Base-by-base conservation (phyloP, 2,797 vertebrate species). In the Silurus aristotelis region DNA sequence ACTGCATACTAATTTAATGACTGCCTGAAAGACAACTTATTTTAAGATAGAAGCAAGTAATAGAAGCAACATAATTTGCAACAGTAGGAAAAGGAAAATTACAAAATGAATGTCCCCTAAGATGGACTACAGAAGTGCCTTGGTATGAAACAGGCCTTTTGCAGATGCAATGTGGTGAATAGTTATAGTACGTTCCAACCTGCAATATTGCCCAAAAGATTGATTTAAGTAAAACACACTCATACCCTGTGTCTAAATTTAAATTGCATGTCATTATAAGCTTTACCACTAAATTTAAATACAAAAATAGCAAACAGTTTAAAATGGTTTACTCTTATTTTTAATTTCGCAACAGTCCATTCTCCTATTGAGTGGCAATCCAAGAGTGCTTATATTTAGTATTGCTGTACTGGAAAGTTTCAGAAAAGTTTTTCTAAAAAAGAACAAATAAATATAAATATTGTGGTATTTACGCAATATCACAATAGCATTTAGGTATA, bases 1-100 rank as follows among this genome's bases (percentile, higher is more conserved):
- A 72, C 60, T 85, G 84, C 81, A 46, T 76, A 67, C 5, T 81
- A 38, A 85, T 75, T 78, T 72, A 72, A 82, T 78, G 43, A 77
- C 17, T 72, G 66, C 43, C 56, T 81, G 22, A 84, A 70, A 79
- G 86, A 78, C 20, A 14, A 20, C 68, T 83, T 85, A 83, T 55
- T 1, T 8, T 31, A 43, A 71, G 68, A 5, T 31, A 48, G 27
- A n/a, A 31, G 56, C 52, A 60, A 38, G 14, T 13, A 64, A 10
- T 75, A 31, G 17, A 56, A 60, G 38, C 31, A 48, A 60, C 46
- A 63, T 2, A 3, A 80, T 43, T 78, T 72, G 46, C 12, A 73
- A 58, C 25, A 56, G 13, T 58, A 14, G 75, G 20, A 77, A 67
- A 81, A 67, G 46, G 9, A 17, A 6, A 22, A 22, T 6, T 43